A percentile compares a stretch with the other conserved stretches of the same genome.
phyloP scores from a whole-genome alignment of 2,113 vertebrate species.

The Acrocephalus arundinaceus region DNA sequence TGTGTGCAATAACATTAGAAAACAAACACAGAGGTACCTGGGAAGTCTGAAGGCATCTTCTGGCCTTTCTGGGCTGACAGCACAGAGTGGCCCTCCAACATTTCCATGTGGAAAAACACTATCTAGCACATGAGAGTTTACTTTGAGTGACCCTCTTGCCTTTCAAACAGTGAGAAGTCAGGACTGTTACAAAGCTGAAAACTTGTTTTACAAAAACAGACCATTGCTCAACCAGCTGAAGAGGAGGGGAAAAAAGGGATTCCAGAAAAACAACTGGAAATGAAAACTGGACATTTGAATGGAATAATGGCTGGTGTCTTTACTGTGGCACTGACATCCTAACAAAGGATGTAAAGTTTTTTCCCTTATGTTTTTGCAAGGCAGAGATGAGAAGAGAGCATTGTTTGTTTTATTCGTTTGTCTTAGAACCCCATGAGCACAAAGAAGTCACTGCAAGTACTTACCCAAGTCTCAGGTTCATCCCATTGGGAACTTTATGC shows the following conservation, averaged over 20 bases:
- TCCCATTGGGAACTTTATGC: not conserved
- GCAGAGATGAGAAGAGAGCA: not conserved
- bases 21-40: conserved; percentile 47
- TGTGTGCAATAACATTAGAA: conserved; percentile 10
- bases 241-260: not conserved
- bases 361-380: not conserved
- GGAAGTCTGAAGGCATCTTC: conserved; percentile 51
- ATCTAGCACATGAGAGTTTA: conserved; percentile 1
- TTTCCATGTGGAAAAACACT: conserved; percentile 31
- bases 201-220: not conserved
- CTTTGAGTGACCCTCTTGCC: conserved; percentile 53
- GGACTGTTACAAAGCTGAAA: not conserved
- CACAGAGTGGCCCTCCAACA: not conserved
- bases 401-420: not conserved
- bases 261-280: conserved; percentile 8
- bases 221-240: not conserved
- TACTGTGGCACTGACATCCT: not conserved
- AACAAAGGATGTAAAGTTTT: not conserved
- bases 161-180: conserved; percentile 48
- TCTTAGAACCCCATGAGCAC: not conserved
- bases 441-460: not conserved
- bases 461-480: not conserved
- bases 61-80: not conserved
- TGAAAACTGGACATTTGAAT: conserved; percentile 11
- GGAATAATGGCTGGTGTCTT: not conserved